A percentile compares a stretch with the other conserved stretches of the same genome.
Evolutionary conservation across 2,113 vertebrate genomes (phyloP).

Genomic region (Stegastes partitus): DNA sequence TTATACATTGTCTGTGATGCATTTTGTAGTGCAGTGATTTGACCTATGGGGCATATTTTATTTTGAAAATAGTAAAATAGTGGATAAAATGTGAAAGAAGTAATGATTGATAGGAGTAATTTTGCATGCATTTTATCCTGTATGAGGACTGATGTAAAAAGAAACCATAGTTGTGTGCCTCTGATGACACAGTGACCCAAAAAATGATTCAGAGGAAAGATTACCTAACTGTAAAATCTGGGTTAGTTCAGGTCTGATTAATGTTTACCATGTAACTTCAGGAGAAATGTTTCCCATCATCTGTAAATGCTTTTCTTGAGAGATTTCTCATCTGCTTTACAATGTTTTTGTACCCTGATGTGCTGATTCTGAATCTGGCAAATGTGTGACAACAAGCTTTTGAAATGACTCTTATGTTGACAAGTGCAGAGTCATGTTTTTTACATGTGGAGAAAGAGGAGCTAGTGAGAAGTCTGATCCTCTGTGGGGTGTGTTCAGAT

Average conservation of each 20-base stretch:
- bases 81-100: neutral
- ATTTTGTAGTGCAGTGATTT: neutral
- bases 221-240: slow-evolving; percentile 71
- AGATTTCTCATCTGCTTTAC: neutral
- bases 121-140: slow-evolving; percentile 19
- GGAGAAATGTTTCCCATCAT: slow-evolving; percentile 11
- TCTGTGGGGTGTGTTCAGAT: slow-evolving; percentile 55
- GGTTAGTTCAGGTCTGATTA: slow-evolving; percentile 26
- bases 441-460: slow-evolving; percentile 35
- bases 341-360: slow-evolving; percentile 9
- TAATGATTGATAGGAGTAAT: neutral
- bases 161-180: neutral
- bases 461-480: slow-evolving; percentile 38
- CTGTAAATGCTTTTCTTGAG: slow-evolving; percentile 16
- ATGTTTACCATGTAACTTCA: slow-evolving; percentile 19
- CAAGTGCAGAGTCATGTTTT: slow-evolving; percentile 52
- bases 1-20: neutral
- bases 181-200: slow-evolving; percentile 47
- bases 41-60: neutral
- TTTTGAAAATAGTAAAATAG: neutral
- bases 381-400: slow-evolving; percentile 12
- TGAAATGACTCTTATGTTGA: slow-evolving; percentile 31
- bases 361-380: slow-evolving; percentile 10
- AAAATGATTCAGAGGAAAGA: slow-evolving; percentile 50
- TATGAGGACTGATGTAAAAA: neutral